Conservation (phyloP, 2,113 vertebrate genomes). For the Oryctolagus cuniculus region DNA sequence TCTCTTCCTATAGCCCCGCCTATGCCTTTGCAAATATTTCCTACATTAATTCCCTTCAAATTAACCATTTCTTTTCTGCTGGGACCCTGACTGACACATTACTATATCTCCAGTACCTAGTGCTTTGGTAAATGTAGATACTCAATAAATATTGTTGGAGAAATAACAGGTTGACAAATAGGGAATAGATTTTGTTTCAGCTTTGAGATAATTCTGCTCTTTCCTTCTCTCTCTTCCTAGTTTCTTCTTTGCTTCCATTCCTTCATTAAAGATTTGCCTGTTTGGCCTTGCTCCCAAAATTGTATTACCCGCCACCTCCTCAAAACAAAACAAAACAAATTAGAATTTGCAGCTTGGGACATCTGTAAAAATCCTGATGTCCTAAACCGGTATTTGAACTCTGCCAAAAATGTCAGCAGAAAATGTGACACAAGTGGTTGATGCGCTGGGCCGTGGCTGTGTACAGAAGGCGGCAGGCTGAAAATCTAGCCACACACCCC, state of each 20-base stretch:
- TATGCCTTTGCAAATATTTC: neutral
- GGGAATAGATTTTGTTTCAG: neutral
- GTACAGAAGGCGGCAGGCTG: neutral
- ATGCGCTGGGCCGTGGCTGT: neutral
- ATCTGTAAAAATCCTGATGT: neutral
- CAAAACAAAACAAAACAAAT: neutral
- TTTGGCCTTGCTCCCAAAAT: neutral
- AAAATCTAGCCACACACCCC: neutral
- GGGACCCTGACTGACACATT: neutral
- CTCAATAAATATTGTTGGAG: neutral
- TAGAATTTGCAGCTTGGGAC: conserved; percentile 14
- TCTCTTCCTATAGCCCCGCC: neutral
- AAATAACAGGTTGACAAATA: neutral
- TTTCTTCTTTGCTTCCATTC: neutral
- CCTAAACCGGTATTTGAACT: neutral
- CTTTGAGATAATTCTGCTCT: neutral
- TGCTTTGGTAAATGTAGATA: neutral
- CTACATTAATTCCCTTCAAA: neutral
- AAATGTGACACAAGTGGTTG: neutral
- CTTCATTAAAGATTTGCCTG: conserved; percentile 17
- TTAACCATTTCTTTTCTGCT: neutral
- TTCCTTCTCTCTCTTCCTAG: neutral
- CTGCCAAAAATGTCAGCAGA: neutral
- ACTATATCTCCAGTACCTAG: neutral
- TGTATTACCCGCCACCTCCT: neutral